phyloP scores from a whole-genome alignment of 37 sponge, comb jelly and placozoan genomes.

The Corticium candelabrum region DNA sequence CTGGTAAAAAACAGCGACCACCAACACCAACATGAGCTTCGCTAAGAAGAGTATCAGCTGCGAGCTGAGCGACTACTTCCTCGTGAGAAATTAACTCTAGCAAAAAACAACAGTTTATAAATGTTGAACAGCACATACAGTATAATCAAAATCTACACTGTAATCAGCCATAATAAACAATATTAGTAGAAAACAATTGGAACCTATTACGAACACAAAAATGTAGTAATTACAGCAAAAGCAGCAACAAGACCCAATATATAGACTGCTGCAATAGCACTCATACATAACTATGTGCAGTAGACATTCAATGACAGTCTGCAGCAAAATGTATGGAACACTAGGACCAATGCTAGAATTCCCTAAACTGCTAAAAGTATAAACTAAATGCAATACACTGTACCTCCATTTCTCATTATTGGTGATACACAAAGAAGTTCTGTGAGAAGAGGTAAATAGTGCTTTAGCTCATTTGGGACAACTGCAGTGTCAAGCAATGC shows the following conservation, averaged over 20 bases:
- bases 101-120: background rate
- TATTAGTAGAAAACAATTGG: no score
- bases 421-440: slow-evolving; percentile 79
- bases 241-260: no score
- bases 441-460: slow-evolving; percentile 46
- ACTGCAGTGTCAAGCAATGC: slow-evolving; percentile 54
- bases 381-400: background rate
- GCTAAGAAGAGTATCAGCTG: background rate
- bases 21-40: background rate
- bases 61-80: background rate
- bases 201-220: no score
- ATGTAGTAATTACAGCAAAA: no score
- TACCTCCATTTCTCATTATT: slow-evolving; percentile 60
- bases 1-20: background rate
- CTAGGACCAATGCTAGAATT: no score
- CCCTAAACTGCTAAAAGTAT: no score
- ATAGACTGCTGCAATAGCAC: background rate
- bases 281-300: background rate
- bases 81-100: slow-evolving; percentile 6
- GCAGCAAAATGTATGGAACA: no score
- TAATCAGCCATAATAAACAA: no score
- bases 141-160: no score
- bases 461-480: slow-evolving; percentile 13
- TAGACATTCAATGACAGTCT: background rate
- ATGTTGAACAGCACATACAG: no score